Evolutionary conservation across 2,113 vertebrate species (phyloP), one percentile per base, ranked within the genome.

Genomic region (Urocolius indicus): DNA sequence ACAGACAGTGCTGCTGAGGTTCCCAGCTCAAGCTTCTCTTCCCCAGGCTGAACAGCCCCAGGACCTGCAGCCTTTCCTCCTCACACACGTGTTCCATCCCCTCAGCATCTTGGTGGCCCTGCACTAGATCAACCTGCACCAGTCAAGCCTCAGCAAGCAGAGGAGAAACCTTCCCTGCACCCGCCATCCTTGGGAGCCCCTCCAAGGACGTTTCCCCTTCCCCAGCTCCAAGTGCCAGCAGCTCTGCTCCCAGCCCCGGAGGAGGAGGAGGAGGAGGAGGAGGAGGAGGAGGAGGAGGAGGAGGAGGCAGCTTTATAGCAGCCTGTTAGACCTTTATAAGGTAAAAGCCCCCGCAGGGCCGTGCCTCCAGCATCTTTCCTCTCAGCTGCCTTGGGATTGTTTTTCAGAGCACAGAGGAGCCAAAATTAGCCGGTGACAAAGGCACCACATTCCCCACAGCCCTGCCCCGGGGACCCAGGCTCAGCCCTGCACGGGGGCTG

Each of bases 381-480:
- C 89, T 55, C 26, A 5, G 75, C 85, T 93, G 81, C 81, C 84
- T 93, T 38, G 69, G 85, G 85, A 90, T 92, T 95, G 91, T 91
- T 92, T 92, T 96, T 84, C 23, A 0, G 69, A 84, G 80, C 51
- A 76, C 84, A 75, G 94, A 85, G 90, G 91, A 96, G 87, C 95
- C 97, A 91, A 94, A 95, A 86, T 97, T 97, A 97, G 96, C 95
- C 80, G 0, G 57, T 96, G 97, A 97, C 95, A 91, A 88, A 94
- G 86, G 75, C 48, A 1, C 20, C 19, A 88, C 93, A 79, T 71
- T 90, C 88, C 89, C 82, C 14, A 1, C 59, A 62, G 19, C 49
- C 23, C 2, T 43, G 63, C 43, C 57, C 32, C 5, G 5, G 79
- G 22, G n/a, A 55, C 49, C 54, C 10, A 41, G 38, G 38, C 38